Evolutionary conservation across 2,113 vertebrate species (phyloP), one percentile per base, ranked within the genome.

Genomic region (Heloderma charlesbogerti): DNA sequence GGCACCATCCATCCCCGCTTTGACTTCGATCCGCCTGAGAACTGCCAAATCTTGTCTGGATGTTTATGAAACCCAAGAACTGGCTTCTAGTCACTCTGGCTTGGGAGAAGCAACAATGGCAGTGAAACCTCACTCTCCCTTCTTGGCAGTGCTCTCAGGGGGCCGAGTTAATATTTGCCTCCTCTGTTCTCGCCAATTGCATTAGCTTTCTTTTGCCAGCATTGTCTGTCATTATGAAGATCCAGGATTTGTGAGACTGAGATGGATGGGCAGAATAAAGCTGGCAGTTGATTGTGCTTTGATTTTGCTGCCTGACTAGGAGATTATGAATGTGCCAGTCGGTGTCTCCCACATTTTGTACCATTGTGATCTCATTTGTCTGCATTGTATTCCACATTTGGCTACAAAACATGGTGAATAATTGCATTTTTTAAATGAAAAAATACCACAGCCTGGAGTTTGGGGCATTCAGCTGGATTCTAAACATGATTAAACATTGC

Each of bases 51-150:
- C 34, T 22, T 40, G n/a, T 51, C 15, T 0, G 6, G 1, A 18
- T 15, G 40, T 37, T 48, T 89, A 6, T 40, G 74, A 9, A 0
- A 0, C 16, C 84, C 48, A 43, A 80, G 87, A 6, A 88, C 71
- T 4, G 78, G 0, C 2, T 87, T 27, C 60, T 10, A 0, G 7
- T 79, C n/a, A 29, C 63, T 67, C 84, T 0, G 0, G 89, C 45
- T 45, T 43, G 90, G 88, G 20, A 40, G 74, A 72, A 0, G 6
- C 27, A 3, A 63, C 72, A n/a, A 57, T 8, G 81, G 87, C 90
- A 93, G 78, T 25, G 71, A 89, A 57, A 54, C 51, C 5, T 82
- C 87, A 88, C 25, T 72, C 71, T 37, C 81, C 86, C 86, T 94
- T 92, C 82, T 83, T 71, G 75, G 54, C 43, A 85, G 71, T 71